A percentile compares a stretch with the other conserved stretches of the same genome.
phyloP scores from a whole-genome alignment of 1,140 invertebrate genomes.

The Diachasmimorpha longicaudata region DNA sequence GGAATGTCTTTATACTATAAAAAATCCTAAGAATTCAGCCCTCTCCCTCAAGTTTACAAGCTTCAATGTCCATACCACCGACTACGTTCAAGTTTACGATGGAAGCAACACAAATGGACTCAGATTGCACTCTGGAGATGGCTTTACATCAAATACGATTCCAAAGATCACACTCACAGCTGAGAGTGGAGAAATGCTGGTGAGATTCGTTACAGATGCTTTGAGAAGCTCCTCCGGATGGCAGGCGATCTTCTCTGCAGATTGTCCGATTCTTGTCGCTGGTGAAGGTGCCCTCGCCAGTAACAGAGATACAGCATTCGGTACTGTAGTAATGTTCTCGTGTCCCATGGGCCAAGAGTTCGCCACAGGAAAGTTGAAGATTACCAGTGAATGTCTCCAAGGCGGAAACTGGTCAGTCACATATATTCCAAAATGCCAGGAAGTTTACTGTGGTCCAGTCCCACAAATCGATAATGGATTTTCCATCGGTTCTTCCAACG shows the following conservation, averaged over 20 bases:
- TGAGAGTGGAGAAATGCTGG: conserved; percentile 88
- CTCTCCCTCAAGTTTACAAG: conserved; percentile 87
- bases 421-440: conserved; percentile 95
- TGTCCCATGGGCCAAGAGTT: conserved; percentile 95
- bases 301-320: conserved; percentile 90
- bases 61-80: conserved; percentile 85
- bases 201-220: conserved; percentile 88
- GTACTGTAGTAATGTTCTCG: conserved; percentile 86
- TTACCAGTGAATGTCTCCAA: conserved; percentile 84
- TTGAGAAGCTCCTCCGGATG: conserved; percentile 82
- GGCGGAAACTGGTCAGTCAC: conserved; percentile 93
- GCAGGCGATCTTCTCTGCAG: conserved; percentile 91
- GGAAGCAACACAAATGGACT: conserved; percentile 84
- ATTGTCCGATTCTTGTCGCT: conserved; percentile 85
- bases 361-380: conserved; percentile 83
- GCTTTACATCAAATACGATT: conserved; percentile 80
- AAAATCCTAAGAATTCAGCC: conserved; percentile 80
- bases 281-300: conserved; percentile 88
- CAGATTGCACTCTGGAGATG: conserved; percentile 85
- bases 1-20: conserved; percentile 88
- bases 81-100: conserved; percentile 87
- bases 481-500: conserved; percentile 93
- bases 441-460: conserved; percentile 96
- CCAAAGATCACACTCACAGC: conserved; percentile 91
- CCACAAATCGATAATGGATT: conserved; percentile 98